A percentile compares a stretch with the other conserved stretches of the same genome.
Evolutionary conservation across 2,797 vertebrate genomes (phyloP).

Genomic region (Enteromius anoplus): DNA sequence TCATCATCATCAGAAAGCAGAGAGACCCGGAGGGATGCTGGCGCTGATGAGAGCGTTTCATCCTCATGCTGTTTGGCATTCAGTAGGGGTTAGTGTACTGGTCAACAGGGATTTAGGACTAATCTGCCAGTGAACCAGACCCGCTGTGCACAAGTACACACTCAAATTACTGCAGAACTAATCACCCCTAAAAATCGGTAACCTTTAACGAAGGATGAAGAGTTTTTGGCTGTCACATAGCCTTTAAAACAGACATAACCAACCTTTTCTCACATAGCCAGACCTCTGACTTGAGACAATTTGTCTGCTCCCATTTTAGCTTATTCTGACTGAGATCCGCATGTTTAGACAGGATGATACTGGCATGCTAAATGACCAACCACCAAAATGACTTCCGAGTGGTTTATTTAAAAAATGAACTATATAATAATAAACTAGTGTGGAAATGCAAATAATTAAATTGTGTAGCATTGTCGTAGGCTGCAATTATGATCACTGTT

Average conservation of each 20-base stretch:
- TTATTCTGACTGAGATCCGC: not conserved
- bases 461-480: too few relatives aligned
- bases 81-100: conserved; percentile 25
- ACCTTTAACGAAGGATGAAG: not conserved
- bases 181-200: not conserved
- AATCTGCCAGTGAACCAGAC: conserved; percentile 28
- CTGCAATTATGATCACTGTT: not conserved
- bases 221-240: not conserved
- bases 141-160: conserved; percentile 26
- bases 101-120: conserved; percentile 29
- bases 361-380: too few relatives aligned
- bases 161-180: conserved; percentile 30
- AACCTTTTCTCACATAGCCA: not conserved
- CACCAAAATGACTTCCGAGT: not conserved
- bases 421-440: too few relatives aligned
- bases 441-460: not conserved
- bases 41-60: conserved; percentile 18
- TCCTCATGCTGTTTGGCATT: conserved; percentile 22
- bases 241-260: not conserved
- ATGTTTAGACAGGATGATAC: not conserved
- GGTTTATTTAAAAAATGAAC: not conserved
- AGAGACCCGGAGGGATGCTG: conserved; percentile 28
- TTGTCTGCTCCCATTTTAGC: not conserved
- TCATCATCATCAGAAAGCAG: conserved; percentile 49
- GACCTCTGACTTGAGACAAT: not conserved